A percentile compares a stretch with the other conserved stretches of the same genome.
phyloP scores from a whole-genome alignment of 2,113 vertebrate genomes.

The Euleptes europaea region DNA sequence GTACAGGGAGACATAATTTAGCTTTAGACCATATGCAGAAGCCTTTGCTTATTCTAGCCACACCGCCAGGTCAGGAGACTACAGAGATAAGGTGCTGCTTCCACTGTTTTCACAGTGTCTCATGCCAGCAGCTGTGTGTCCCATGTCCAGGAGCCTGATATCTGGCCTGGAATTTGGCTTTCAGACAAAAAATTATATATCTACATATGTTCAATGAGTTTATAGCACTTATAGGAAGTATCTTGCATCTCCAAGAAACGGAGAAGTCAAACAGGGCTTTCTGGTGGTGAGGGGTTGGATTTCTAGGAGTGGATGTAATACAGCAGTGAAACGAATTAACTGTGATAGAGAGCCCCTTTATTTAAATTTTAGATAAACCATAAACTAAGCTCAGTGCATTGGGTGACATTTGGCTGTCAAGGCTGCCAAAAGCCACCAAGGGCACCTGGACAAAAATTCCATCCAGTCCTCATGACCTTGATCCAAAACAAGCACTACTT shows the following conservation, averaged over 20 bases:
- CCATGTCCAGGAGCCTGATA: background rate
- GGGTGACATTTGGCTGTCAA: too few species aligned
- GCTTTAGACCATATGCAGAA: background rate
- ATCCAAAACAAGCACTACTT: too few species aligned
- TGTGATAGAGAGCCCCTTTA: background rate
- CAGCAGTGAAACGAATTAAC: background rate
- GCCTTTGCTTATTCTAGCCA: too few species aligned
- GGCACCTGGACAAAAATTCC: too few species aligned
- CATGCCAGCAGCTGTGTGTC: too few species aligned
- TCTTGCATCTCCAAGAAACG: background rate
- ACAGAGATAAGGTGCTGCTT: too few species aligned
- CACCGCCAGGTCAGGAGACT: background rate
- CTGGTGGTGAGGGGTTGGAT: background rate
- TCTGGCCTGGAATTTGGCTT: background rate
- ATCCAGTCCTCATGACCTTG: too few species aligned
- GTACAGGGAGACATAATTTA: background rate
- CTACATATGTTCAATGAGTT: background rate
- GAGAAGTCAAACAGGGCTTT: background rate
- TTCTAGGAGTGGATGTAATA: background rate
- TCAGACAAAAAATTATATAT: background rate
- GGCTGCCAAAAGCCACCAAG: too few species aligned
- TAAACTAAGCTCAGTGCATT: too few species aligned
- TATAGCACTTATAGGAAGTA: background rate
- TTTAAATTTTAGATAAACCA: too few species aligned
- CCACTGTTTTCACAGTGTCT: too few species aligned